A percentile compares a stretch with the other conserved stretches of the same genome.
Conservation (phyloP, 2,113 vertebrate genomes). For the Bos indicus region DNA sequence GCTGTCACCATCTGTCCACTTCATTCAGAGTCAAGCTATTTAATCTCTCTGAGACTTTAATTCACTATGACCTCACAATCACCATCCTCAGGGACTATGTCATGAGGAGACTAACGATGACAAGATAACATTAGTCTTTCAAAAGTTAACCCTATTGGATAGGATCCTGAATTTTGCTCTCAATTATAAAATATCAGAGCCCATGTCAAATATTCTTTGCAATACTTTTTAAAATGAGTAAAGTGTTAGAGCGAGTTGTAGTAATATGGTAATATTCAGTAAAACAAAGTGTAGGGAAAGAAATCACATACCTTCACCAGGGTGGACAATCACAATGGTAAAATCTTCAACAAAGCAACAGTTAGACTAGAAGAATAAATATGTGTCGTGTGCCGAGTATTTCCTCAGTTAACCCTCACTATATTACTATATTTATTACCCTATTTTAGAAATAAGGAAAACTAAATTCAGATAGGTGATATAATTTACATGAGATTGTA, state of each 20-base stretch:
- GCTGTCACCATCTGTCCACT: not conserved
- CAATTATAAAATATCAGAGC: not conserved
- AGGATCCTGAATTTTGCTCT: not conserved
- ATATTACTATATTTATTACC: not conserved
- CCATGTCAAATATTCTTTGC: not conserved
- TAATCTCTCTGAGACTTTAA: constrained; percentile 19
- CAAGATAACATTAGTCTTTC: constrained; percentile 17
- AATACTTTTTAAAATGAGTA: not conserved
- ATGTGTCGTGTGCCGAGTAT: not conserved
- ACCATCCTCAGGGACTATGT: not conserved
- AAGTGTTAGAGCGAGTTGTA: not conserved
- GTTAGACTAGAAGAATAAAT: not conserved
- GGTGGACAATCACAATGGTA: not conserved
- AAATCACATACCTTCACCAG: not conserved
- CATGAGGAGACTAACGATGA: not conserved
- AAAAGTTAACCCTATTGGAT: not conserved
- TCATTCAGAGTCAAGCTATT: not conserved
- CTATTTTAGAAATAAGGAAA: not conserved
- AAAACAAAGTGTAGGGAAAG: not conserved
- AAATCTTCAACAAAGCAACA: not conserved
- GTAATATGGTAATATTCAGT: not conserved
- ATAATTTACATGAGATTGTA: not conserved
- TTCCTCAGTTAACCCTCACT: not conserved
- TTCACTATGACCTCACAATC: constrained; percentile 27
- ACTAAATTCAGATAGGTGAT: not conserved